Percentiles rank a stretch among this genome's conserved stretches.
Evolutionary conservation across 2,113 vertebrate genomes (phyloP).

Genomic region (Paraplagusia blochii): DNA sequence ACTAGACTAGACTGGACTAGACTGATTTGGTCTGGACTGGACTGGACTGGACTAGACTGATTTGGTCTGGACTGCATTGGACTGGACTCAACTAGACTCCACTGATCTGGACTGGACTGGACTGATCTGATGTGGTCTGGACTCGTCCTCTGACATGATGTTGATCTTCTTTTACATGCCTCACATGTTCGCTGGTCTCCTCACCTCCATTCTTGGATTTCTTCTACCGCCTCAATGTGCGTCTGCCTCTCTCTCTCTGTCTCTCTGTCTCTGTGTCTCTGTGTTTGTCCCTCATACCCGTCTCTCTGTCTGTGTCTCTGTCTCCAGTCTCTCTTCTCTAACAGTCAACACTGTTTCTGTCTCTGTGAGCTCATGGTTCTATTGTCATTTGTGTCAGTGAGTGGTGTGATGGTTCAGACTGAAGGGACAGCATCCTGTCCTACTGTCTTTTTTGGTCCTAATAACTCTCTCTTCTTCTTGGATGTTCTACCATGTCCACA

Average conservation of each 20-base stretch:
- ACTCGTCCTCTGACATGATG: slow-evolving; percentile 65
- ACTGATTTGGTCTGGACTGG: no score
- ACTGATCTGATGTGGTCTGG: no score
- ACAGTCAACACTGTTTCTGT: slow-evolving; percentile 73
- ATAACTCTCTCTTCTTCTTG: slow-evolving; percentile 74
- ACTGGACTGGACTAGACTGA: no score
- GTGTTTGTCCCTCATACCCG: slow-evolving; percentile 29
- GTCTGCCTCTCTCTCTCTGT: slow-evolving; percentile 44
- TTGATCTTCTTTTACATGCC: slow-evolving; percentile 75
- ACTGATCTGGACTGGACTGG: no score
- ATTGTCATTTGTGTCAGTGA: slow-evolving; percentile 40
- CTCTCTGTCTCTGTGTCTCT: slow-evolving; percentile 34
- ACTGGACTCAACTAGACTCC: no score
- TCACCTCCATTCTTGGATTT: slow-evolving; percentile 72
- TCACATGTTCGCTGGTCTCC: slow-evolving; percentile 74
- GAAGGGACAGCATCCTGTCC: slow-evolving; percentile 64
- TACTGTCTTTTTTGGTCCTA: slow-evolving; percentile 68
- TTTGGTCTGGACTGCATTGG: no score
- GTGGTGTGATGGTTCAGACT: slow-evolving; percentile 60
- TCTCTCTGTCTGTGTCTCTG: slow-evolving; percentile 38
- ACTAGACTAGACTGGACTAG: no score
- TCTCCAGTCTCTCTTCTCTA: slow-evolving; percentile 70
- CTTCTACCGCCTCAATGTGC: slow-evolving; percentile 64
- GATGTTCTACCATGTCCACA: slow-evolving; percentile 65
- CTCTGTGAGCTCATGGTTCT: slow-evolving; percentile 71